These are phyloP conservation scores for Apteryx owenii DNA, from an alignment of 2,113 vertebrate genomes.

Conservation along the genomic window DNA sequence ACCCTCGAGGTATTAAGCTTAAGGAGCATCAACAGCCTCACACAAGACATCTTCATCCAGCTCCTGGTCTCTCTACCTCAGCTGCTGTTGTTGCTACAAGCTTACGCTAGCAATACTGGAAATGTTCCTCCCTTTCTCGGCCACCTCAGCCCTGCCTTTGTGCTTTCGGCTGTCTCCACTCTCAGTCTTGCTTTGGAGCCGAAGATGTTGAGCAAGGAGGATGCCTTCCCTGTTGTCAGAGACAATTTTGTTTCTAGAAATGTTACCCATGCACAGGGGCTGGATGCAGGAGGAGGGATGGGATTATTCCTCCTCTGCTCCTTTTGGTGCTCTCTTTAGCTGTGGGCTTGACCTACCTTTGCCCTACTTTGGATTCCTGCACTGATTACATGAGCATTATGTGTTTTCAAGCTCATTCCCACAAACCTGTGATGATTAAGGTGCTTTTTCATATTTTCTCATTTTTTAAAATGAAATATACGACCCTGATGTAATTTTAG, in stretches of 20 bases:
- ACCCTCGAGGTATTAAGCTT: accelerated
- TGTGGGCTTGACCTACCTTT: not conserved
- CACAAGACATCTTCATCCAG: not conserved
- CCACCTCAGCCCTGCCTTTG: not conserved
- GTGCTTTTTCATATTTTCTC: not conserved
- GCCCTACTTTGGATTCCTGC: not conserved
- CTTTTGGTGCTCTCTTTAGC: not conserved
- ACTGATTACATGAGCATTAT: not conserved
- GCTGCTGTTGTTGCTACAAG: not conserved
- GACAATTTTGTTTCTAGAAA: not conserved
- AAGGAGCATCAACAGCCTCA: not conserved
- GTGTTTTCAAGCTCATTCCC: not conserved
- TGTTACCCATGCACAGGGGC: not conserved
- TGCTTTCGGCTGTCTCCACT: not conserved
- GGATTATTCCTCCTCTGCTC: not conserved
- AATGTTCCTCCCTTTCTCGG: not conserved
- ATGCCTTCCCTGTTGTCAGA: not conserved
- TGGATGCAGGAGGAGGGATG: not conserved
- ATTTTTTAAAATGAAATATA: not conserved
- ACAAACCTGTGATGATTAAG: not conserved
- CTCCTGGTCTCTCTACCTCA: not conserved
- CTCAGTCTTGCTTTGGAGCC: not conserved
- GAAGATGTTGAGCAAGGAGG: not conserved
- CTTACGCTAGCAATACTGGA: not conserved
- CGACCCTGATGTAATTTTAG: not conserved